Evolutionary conservation across 2,888 invertebrate species (phyloP).

Genomic region (Macaria liturata): DNA sequence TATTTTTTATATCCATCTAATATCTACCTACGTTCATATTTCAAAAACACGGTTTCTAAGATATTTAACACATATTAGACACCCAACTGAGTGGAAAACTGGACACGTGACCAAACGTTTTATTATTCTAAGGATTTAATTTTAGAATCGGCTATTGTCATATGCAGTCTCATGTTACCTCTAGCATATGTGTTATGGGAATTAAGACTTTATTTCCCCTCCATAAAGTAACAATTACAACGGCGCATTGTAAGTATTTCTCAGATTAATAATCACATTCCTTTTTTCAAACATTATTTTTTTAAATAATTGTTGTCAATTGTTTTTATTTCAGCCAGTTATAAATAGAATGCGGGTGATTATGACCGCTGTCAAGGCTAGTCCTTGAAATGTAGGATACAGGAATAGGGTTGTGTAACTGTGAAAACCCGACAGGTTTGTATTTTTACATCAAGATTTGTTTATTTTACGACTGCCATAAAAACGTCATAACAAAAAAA

Average conservation of each 20-base stretch:
- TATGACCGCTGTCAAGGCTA: slow-evolving; percentile 12
- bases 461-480: slow-evolving; percentile 1
- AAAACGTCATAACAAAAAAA: not conserved
- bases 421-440: not conserved
- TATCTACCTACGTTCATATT: too few species aligned
- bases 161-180: not conserved
- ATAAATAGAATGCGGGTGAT: slow-evolving; percentile 2
- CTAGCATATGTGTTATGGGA: too few species aligned
- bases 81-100: slow-evolving; percentile 9
- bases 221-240: too few species aligned
- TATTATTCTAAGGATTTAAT: slow-evolving; percentile 48
- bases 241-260: too few species aligned
- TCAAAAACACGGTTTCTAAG: too few species aligned
- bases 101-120: slow-evolving; percentile 52
- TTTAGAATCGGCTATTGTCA: slow-evolving; percentile 44
- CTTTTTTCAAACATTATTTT: too few species aligned
- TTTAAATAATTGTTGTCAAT: too few species aligned
- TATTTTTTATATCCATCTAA: too few species aligned
- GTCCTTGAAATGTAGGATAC: not conserved
- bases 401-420: slow-evolving; percentile 2
- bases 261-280: too few species aligned
- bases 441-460: not conserved
- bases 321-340: slow-evolving; percentile 3
- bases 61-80: not conserved
- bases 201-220: too few species aligned